Evolutionary conservation across 1,140 invertebrate species (phyloP).

Genomic region (Achatina immaculata): DNA sequence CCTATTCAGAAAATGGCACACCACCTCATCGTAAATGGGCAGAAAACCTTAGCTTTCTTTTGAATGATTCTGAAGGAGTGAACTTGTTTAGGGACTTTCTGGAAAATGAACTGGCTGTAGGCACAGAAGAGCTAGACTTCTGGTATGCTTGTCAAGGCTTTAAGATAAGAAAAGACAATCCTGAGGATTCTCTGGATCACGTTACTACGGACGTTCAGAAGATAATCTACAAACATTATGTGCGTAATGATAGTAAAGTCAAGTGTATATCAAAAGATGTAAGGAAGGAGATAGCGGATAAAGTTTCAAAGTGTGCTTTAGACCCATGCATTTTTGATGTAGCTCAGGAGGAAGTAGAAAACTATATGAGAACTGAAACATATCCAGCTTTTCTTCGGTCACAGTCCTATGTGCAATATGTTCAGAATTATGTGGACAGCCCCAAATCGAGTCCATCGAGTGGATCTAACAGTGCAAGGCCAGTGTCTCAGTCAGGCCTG

Average conservation of each 20-base stretch:
- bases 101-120: slow-evolving; percentile 80
- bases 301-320: slow-evolving; percentile 79
- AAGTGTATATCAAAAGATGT: slow-evolving; percentile 74
- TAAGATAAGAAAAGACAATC: slow-evolving; percentile 77
- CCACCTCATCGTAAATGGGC: slow-evolving; percentile 90
- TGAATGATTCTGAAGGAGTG: slow-evolving; percentile 88
- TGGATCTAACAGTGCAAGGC: slow-evolving; percentile 67
- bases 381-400: slow-evolving; percentile 92
- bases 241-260: slow-evolving; percentile 74
- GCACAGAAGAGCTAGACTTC: slow-evolving; percentile 80
- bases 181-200: slow-evolving; percentile 76
- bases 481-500: slow-evolving; percentile 68
- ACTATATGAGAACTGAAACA: slow-evolving; percentile 84
- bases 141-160: slow-evolving; percentile 93
- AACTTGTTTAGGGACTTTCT: slow-evolving; percentile 87
- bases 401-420: slow-evolving; percentile 90
- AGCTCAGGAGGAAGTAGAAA: slow-evolving; percentile 83
- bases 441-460: slow-evolving; percentile 71
- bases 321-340: slow-evolving; percentile 77
- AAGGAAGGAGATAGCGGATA: slow-evolving; percentile 84
- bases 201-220: slow-evolving; percentile 81
- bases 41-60: slow-evolving; percentile 82
- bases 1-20: slow-evolving; percentile 73
- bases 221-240: slow-evolving; percentile 87
- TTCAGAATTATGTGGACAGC: slow-evolving; percentile 77